Evolutionary conservation across 2,888 invertebrate genomes (phyloP), one percentile per base, ranked within the genome.

Genomic region (Spilarctia lutea): DNA sequence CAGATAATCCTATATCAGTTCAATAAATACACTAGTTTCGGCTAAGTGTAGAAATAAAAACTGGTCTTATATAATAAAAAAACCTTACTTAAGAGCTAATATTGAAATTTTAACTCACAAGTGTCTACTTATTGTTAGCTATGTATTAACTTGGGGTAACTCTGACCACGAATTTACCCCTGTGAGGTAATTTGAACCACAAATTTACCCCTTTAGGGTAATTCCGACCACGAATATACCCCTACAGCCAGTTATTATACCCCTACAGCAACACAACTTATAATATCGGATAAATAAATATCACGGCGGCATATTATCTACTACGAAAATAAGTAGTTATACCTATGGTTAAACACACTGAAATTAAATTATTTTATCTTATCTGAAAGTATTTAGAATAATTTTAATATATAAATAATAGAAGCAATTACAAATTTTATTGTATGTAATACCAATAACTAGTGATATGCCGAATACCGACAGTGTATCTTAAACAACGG

Each of bases 311-410:
- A 60, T 13, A 60, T 27, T 60, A 60, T 27, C 27, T 60, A 60
- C 60, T 27, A 60, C 60, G 60, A 60, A 60, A 60, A 60, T 56
- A n/a, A 56, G 52, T 60, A 27, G 60, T 60, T 60, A 60, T 60
- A 60, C 13, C 60, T 60, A 16, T n/a, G n/a, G n/a, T 56, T 56
- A 56, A 56, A 56, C 52, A 56, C n/a, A 56, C 56, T 8, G 8
- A 42, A 11, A 42, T 42, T 2, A 42, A 42, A 42, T 42, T 42
- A 42, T 13, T 42, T 45, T 45, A 27, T 20, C 4, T 20, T 4
- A 60, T 60, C 24, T 24, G 52, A 24, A 24, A 60, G 13, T 27
- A 60, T 60, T 60, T 60, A 1, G n/a, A n/a, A 56, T 18, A 52
- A 18, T 30, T 18, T 63, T 63, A 7, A 18, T 30, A 18, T 6